Evolutionary conservation across 2,113 vertebrate species (phyloP).

Genomic region (Tachycineta bicolor): DNA sequence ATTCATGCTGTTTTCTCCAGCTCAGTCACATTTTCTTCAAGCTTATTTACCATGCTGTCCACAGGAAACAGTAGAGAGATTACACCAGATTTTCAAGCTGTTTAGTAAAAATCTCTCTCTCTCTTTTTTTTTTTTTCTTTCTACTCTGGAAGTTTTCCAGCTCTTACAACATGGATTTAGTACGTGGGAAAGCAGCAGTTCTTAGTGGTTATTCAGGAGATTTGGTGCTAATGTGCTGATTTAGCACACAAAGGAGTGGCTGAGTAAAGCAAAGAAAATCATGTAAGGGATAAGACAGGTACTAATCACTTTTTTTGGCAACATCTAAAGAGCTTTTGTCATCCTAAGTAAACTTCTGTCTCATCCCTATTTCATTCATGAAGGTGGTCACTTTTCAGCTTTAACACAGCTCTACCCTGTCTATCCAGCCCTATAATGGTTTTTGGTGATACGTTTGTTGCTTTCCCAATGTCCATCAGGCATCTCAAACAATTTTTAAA

Average conservation of each 20-base stretch:
- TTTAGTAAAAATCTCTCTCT: neutral
- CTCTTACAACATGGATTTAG: neutral
- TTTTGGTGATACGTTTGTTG: neutral
- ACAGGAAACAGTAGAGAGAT: neutral
- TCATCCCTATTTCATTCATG: neutral
- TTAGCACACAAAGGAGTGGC: slow-evolving; percentile 29
- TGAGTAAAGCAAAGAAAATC: slow-evolving; percentile 8
- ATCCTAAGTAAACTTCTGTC: neutral
- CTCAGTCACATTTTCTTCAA: neutral
- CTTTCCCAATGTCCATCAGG: neutral
- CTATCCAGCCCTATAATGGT: neutral
- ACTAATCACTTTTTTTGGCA: slow-evolving; percentile 22
- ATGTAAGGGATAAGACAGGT: neutral
- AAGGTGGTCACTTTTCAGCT: neutral
- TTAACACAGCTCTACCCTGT: neutral
- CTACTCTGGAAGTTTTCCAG: neutral
- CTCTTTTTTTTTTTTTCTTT: neutral
- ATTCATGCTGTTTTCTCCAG: neutral
- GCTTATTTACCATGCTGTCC: neutral
- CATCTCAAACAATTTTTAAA: neutral
- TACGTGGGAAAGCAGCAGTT: slow-evolving; percentile 5
- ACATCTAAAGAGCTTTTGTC: neutral
- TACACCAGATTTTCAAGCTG: neutral
- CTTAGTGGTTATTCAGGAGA: neutral
- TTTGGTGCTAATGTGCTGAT: slow-evolving; percentile 31